Conservation (phyloP, 2,113 vertebrate genomes). For the Phyllopteryx taeniolatus region DNA sequence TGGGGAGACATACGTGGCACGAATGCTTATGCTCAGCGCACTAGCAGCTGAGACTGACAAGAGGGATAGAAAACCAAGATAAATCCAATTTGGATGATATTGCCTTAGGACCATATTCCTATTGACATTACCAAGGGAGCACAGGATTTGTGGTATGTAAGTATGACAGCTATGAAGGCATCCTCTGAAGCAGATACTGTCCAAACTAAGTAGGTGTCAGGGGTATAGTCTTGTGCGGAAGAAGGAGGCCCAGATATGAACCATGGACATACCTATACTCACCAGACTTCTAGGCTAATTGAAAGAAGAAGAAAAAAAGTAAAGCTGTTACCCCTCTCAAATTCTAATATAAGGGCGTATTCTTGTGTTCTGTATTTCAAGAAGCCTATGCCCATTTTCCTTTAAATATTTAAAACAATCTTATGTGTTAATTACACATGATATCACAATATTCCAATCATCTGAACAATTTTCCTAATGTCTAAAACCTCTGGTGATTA, state of each 20-base stretch:
- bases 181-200: conserved; percentile 8
- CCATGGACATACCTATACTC: conserved; percentile 9
- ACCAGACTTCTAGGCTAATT: conserved; percentile 15
- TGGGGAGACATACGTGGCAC: conserved; percentile 1
- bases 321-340: conserved; percentile 1
- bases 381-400: conserved; percentile 19
- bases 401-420: conserved; percentile 39
- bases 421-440: conserved; percentile 55
- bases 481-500: conserved; percentile 37
- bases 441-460: conserved; percentile 45
- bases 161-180: conserved; percentile 10
- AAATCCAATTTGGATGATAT: conserved; percentile 5
- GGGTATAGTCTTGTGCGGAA: not conserved
- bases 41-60: not conserved
- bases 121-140: conserved; percentile 2
- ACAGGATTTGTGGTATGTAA: conserved; percentile 14
- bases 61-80: conserved; percentile 10
- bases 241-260: conserved; percentile 19
- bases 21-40: not conserved
- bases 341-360: conserved; percentile 8
- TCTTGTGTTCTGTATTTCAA: conserved; percentile 25
- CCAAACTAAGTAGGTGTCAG: conserved; percentile 21
- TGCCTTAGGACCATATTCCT: conserved; percentile 6
- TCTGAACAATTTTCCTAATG: conserved; percentile 40
- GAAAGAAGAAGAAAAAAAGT: conserved; percentile 13